A percentile compares a stretch with the other conserved stretches of the same genome.
Evolutionary conservation across 64 coral and sea anemone genomes (phyloP).

Genomic region (Stylophora pistillata): DNA sequence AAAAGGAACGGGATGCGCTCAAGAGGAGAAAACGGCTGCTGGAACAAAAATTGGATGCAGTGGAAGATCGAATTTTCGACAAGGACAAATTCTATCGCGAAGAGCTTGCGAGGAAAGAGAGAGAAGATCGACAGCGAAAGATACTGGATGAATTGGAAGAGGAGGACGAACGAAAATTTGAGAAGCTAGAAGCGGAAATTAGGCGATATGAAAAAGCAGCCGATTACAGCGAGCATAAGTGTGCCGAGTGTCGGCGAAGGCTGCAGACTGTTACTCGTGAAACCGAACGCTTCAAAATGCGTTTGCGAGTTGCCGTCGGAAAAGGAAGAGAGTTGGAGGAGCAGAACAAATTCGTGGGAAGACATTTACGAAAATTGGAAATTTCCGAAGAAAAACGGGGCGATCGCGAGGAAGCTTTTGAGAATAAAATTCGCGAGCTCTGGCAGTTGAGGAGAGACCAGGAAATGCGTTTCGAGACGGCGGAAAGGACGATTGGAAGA

Average conservation of each 20-base stretch:
- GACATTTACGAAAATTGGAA: slow-evolving; percentile 50
- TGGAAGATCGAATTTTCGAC: slow-evolving; percentile 45
- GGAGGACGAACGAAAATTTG: slow-evolving; percentile 44
- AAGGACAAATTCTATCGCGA: slow-evolving; percentile 31
- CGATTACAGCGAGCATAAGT: slow-evolving; percentile 51
- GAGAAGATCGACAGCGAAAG: slow-evolving; percentile 43
- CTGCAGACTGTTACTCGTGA: slow-evolving; percentile 11
- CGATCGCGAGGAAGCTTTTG: slow-evolving; percentile 43
- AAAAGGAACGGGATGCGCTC: slow-evolving; percentile 37
- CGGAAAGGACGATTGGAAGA: slow-evolving; percentile 30
- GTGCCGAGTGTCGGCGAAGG: slow-evolving; percentile 36
- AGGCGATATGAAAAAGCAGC: slow-evolving; percentile 13
- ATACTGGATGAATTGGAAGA: slow-evolving; percentile 46
- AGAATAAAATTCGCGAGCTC: slow-evolving; percentile 33
- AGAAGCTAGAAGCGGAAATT: slow-evolving; percentile 29
- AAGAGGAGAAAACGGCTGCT: slow-evolving; percentile 25
- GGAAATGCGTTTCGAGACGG: slow-evolving; percentile 42
- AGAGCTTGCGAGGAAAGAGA: slow-evolving; percentile 27
- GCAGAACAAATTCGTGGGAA: slow-evolving; percentile 37
- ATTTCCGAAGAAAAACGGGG: slow-evolving; percentile 59
- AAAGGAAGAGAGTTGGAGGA: slow-evolving; percentile 17
- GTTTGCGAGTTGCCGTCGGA: neutral
- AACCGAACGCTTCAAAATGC: slow-evolving; percentile 10
- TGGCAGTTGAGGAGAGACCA: neutral
- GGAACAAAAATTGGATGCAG: slow-evolving; percentile 34